Evolutionary conservation across 2,888 invertebrate species (phyloP).

Genomic region (Hartigia nigra): DNA sequence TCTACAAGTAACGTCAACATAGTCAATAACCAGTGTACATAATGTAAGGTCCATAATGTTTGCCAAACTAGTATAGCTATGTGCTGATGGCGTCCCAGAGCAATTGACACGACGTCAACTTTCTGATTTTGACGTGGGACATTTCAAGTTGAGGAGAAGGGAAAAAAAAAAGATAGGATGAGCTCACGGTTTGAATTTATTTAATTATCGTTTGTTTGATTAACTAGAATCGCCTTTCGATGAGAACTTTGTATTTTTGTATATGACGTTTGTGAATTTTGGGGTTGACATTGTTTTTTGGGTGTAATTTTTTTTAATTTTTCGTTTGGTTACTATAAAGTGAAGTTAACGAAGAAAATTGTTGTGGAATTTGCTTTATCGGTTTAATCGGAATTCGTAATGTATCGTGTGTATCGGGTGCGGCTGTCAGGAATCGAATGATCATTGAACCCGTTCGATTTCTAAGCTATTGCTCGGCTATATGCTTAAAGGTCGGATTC

Average conservation of each 20-base stretch:
- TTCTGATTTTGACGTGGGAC: background rate
- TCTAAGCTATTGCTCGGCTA: background rate
- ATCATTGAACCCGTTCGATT: background rate
- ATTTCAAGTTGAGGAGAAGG: background rate
- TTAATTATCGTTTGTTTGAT: too few relatives aligned
- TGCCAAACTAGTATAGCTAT: background rate
- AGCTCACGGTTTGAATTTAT: too few relatives aligned
- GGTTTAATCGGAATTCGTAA: background rate
- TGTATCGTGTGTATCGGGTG: background rate
- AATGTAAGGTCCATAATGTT: background rate
- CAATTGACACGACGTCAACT: background rate
- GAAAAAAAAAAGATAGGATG: too few relatives aligned
- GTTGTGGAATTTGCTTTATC: background rate
- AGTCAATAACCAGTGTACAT: background rate
- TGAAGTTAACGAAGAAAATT: background rate
- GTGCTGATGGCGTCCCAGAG: background rate
- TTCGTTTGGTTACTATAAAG: too few relatives aligned
- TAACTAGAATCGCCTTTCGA: too few relatives aligned
- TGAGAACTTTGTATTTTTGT: background rate
- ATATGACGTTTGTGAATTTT: background rate
- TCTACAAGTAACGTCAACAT: background rate
- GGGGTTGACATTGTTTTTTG: too few relatives aligned
- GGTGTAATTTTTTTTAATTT: too few relatives aligned
- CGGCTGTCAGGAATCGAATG: background rate
- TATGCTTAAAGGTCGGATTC: background rate